phyloP scores from a whole-genome alignment of 53 echinoderm and acorn worm species.

The Luidia sarsii region DNA sequence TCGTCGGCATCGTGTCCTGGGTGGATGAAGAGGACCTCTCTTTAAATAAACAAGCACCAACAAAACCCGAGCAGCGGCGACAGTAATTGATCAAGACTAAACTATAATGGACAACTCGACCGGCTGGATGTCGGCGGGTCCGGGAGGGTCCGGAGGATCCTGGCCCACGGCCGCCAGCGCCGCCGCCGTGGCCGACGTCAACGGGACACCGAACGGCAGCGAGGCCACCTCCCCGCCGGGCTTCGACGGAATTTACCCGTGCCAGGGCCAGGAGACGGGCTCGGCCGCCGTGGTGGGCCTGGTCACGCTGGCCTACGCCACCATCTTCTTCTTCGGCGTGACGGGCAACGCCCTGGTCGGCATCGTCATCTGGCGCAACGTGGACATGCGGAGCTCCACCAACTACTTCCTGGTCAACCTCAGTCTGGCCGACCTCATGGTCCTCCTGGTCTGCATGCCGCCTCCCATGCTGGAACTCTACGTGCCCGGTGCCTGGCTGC shows the following conservation, averaged over 20 bases:
- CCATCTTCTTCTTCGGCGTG: constrained; percentile 80
- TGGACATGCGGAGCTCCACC: constrained; percentile 96
- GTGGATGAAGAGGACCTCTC: no score
- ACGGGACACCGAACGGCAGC: no score
- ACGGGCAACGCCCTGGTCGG: constrained; percentile 88
- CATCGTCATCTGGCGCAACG: constrained; percentile 82
- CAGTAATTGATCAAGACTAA: no score
- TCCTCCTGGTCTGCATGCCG: constrained; percentile 91
- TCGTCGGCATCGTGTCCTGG: no score
- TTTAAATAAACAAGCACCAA: no score
- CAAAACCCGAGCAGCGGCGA: no score
- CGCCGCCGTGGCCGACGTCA: no score
- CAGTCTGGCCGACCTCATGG: constrained; percentile 89
- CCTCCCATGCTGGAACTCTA: constrained; percentile 73
- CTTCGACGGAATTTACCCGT: neutral
- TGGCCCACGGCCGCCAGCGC: no score
- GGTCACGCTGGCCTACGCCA: constrained; percentile 61
- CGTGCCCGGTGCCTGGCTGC: constrained; percentile 53
- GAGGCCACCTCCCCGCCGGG: no score
- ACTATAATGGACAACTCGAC: no score
- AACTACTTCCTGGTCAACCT: constrained; percentile 95
- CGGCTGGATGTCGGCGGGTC: no score
- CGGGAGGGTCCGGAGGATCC: no score
- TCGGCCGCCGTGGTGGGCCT: constrained; percentile 20
- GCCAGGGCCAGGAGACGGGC: neutral